phyloP scores from a whole-genome alignment of 2,113 vertebrate genomes.

The Ctenomys sociabilis region DNA sequence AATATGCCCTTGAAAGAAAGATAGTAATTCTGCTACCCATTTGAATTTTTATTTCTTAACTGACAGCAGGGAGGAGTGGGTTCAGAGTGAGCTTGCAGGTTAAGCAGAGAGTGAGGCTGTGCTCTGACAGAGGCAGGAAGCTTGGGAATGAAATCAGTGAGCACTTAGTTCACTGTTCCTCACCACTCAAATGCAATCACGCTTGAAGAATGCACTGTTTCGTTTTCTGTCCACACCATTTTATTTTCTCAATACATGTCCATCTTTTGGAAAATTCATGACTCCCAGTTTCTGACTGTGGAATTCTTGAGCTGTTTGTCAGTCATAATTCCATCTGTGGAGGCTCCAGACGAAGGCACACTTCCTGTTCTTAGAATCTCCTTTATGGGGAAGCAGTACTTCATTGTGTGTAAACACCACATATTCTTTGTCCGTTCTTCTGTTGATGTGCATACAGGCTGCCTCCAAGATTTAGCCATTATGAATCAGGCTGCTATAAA shows the following conservation, averaged over 20 bases:
- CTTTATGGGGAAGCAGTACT: not conserved
- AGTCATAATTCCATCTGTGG: not conserved
- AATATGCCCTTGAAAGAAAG: not conserved
- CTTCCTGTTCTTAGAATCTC: not conserved
- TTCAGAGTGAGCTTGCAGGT: not conserved
- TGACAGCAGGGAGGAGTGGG: slow-evolving; percentile 2
- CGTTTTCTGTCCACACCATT: slow-evolving; percentile 15
- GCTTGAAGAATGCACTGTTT: slow-evolving; percentile 25
- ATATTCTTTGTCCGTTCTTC: not conserved
- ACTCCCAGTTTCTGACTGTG: slow-evolving; percentile 54
- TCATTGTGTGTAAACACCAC: not conserved
- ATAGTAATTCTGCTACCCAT: not conserved
- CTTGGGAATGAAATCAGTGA: not conserved
- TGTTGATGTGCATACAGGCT: not conserved
- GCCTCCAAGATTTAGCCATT: not conserved
- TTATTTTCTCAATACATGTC: slow-evolving; percentile 50
- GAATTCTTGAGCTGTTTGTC: not conserved
- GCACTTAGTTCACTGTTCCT: not conserved
- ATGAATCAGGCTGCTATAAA: not conserved
- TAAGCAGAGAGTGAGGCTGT: not conserved
- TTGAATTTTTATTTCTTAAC: not conserved
- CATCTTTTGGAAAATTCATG: not conserved
- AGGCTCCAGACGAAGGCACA: not conserved
- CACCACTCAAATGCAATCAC: not conserved
- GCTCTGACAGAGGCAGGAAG: not conserved